Evolutionary conservation across 2,888 invertebrate genomes (phyloP).

Genomic region (Prenolepis imparis): DNA sequence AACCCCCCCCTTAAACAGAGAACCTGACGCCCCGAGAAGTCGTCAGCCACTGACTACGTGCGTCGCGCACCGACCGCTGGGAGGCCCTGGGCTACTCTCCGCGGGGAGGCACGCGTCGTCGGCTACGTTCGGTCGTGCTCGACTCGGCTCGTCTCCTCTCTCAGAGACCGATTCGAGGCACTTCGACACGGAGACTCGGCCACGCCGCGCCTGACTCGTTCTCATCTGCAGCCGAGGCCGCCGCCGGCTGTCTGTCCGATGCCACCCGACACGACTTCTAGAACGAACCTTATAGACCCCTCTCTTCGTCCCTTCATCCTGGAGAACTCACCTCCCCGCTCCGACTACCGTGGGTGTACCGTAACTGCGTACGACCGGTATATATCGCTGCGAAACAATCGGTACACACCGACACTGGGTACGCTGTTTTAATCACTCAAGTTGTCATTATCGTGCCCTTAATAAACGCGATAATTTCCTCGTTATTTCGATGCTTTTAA

Average conservation of each 20-base stretch:
- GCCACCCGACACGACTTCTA: slow-evolving; percentile 54
- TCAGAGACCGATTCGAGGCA: slow-evolving; percentile 82
- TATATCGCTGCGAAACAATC: slow-evolving; percentile 44
- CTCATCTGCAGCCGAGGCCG: background rate
- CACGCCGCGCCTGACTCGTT: slow-evolving; percentile 74
- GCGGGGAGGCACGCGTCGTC: slow-evolving; percentile 85
- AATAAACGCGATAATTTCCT: background rate
- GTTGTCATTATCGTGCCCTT: slow-evolving; percentile 21
- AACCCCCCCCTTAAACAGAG: slow-evolving; percentile 87
- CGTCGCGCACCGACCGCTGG: slow-evolving; percentile 39
- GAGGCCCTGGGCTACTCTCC: slow-evolving; percentile 57
- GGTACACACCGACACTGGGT: slow-evolving; percentile 11
- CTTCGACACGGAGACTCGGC: slow-evolving; percentile 83
- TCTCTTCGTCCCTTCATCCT: slow-evolving; percentile 53
- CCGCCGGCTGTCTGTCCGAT: slow-evolving; percentile 46
- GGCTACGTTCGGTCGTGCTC: slow-evolving; percentile 88
- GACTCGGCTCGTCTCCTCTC: slow-evolving; percentile 80
- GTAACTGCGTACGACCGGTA: slow-evolving; percentile 54
- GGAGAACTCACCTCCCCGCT: slow-evolving; percentile 45
- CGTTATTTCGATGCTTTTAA: background rate
- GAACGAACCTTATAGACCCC: slow-evolving; percentile 47
- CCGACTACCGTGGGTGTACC: slow-evolving; percentile 64
- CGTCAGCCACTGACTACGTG: slow-evolving; percentile 83
- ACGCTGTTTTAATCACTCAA: slow-evolving; percentile 44
- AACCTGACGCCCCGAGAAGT: slow-evolving; percentile 86